Evolutionary conservation across 1,140 invertebrate species (phyloP).

Genomic region (Chrysomallon squamiferum): DNA sequence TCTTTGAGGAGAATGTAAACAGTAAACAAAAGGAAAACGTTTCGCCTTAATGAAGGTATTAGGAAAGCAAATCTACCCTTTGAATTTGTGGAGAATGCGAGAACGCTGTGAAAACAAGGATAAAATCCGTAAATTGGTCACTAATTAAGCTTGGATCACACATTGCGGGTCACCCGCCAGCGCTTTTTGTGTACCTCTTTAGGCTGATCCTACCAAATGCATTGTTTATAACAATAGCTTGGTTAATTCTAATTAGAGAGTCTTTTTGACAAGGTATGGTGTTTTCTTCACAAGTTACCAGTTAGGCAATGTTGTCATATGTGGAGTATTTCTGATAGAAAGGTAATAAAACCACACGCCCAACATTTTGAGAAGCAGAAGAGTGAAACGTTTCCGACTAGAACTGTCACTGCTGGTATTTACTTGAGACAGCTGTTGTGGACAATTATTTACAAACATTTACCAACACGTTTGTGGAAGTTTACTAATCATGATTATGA

Average conservation of each 20-base stretch:
- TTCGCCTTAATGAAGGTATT: not conserved
- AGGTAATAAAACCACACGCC: not conserved
- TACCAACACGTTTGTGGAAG: not conserved
- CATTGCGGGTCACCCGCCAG: not conserved
- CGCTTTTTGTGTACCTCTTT: not conserved
- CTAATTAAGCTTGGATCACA: slow-evolving; percentile 3
- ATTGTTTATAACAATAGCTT: not conserved
- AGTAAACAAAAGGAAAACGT: slow-evolving; percentile 1
- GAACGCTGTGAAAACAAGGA: not conserved
- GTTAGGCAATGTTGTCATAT: too few species aligned
- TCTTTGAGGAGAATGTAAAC: not conserved
- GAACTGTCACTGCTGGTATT: not conserved
- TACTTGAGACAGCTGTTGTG: not conserved
- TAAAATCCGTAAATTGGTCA: slow-evolving; percentile 3
- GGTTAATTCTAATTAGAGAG: not conserved
- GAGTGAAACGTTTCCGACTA: not conserved
- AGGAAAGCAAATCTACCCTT: not conserved
- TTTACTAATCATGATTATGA: not conserved
- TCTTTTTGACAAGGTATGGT: not conserved
- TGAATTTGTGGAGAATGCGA: not conserved
- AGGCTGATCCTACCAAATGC: not conserved
- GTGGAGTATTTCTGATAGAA: too few species aligned
- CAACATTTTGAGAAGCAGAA: not conserved
- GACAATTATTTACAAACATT: not conserved
- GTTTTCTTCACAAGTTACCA: not conserved